phyloP scores from a whole-genome alignment of 2,888 invertebrate genomes.

The Nomada ruficornis region DNA sequence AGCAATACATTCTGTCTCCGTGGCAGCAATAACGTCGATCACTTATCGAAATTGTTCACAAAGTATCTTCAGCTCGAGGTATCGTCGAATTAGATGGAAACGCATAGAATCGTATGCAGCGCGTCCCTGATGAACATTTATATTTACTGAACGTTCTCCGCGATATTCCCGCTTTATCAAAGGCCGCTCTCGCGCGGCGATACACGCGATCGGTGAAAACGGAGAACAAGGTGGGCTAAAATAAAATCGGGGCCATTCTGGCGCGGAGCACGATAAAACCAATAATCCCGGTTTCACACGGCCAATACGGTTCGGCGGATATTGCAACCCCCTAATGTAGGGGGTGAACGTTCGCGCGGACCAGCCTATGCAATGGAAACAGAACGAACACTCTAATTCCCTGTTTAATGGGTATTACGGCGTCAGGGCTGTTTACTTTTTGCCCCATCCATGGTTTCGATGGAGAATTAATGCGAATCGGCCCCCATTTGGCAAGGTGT shows the following conservation, averaged over 20 bases:
- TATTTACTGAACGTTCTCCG: conserved; percentile 28
- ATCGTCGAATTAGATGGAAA: background rate
- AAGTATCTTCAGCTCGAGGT: background rate
- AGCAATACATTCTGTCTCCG: background rate
- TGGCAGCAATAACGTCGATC: background rate
- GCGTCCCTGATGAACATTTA: conserved; percentile 33
- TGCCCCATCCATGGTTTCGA: conserved; percentile 32
- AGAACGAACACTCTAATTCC: conserved; percentile 48
- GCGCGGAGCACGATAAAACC: conserved; percentile 64
- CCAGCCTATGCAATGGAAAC: conserved; percentile 12
- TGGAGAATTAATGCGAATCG: background rate
- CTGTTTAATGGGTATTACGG: conserved; percentile 55
- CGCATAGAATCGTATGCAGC: background rate
- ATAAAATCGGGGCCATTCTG: conserved; percentile 53
- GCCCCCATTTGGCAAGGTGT: background rate
- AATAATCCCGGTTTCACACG: conserved; percentile 61
- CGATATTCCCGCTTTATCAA: conserved; percentile 45
- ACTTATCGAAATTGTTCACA: background rate
- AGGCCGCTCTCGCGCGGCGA: conserved; percentile 22
- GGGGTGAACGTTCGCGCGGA: background rate
- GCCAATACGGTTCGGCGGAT: conserved; percentile 57
- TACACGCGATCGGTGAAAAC: conserved; percentile 66
- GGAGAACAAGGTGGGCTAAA: conserved; percentile 62
- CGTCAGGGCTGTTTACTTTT: conserved; percentile 33
- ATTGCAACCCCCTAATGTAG: conserved; percentile 46